Percentiles rank a stretch among this genome's conserved stretches.
Conservation (phyloP, 2,888 invertebrate genomes). For the Melanchra persicariae region DNA sequence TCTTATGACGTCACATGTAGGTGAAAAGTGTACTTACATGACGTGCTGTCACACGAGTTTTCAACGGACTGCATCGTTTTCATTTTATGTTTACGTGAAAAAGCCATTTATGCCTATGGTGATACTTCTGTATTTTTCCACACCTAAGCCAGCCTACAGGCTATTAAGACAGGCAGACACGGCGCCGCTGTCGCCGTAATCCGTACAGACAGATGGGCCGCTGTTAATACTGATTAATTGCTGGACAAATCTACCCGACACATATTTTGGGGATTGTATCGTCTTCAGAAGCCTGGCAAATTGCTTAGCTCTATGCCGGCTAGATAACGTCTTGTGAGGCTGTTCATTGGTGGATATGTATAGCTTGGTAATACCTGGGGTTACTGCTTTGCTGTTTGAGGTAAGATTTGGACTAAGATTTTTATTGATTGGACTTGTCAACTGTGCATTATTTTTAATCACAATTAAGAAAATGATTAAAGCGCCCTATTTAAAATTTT, state of each 20-base stretch:
- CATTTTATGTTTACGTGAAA: no score
- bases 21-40: no score
- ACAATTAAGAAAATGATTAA: no score
- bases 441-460: background rate
- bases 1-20: no score
- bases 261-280: slow-evolving; percentile 70
- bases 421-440: slow-evolving; percentile 3
- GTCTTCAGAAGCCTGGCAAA: slow-evolving; percentile 60
- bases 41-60: no score
- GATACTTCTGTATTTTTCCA: slow-evolving; percentile 21
- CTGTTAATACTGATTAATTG: slow-evolving; percentile 72
- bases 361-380: slow-evolving; percentile 16
- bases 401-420: slow-evolving; percentile 2
- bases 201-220: slow-evolving; percentile 68
- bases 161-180: slow-evolving; percentile 60
- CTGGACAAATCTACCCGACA: slow-evolving; percentile 66
- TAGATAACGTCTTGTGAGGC: slow-evolving; percentile 52
- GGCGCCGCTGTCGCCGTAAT: slow-evolving; percentile 65
- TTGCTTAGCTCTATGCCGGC: slow-evolving; percentile 51
- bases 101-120: no score
- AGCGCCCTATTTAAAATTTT: no score
- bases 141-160: slow-evolving; percentile 38
- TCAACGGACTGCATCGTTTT: no score
- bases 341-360: slow-evolving; percentile 29
- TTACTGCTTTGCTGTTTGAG: background rate